Conservation (phyloP, 2,888 invertebrate genomes). For the Stenurella melanura region DNA sequence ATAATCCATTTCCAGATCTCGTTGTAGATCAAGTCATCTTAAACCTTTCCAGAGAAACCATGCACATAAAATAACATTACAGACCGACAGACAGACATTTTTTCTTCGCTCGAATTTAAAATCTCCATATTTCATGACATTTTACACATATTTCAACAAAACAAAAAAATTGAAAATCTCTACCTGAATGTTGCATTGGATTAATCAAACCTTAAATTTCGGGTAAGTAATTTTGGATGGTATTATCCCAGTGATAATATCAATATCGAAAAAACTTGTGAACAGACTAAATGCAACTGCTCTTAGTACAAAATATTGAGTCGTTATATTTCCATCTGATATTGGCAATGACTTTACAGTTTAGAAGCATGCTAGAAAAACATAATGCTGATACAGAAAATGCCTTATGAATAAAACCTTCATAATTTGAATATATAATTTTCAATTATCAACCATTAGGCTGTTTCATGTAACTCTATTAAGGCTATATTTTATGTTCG, state of each 20-base stretch:
- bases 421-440: slow-evolving; percentile 40
- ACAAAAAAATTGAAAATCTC: too few relatives aligned
- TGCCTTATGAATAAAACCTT: slow-evolving; percentile 35
- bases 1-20: too few relatives aligned
- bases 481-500: slow-evolving; percentile 13
- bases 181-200: too few relatives aligned
- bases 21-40: too few relatives aligned
- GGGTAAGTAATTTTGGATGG: too few relatives aligned
- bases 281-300: not conserved
- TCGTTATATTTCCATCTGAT: slow-evolving; percentile 10
- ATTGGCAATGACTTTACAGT: slow-evolving; percentile 32
- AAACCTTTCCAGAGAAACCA: too few relatives aligned
- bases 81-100: too few relatives aligned
- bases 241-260: not conserved
- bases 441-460: slow-evolving; percentile 29
- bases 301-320: not conserved
- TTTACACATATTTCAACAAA: too few relatives aligned
- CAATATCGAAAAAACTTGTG: not conserved
- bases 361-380: slow-evolving; percentile 29
- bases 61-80: too few relatives aligned
- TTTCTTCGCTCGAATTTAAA: too few relatives aligned
- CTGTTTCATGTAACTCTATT: slow-evolving; percentile 22
- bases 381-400: slow-evolving; percentile 26
- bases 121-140: too few relatives aligned
- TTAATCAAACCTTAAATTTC: too few relatives aligned